Evolutionary conservation across 2,888 invertebrate genomes (phyloP), one percentile per base, ranked within the genome.

Genomic region (Agonopterix alstromeriana): DNA sequence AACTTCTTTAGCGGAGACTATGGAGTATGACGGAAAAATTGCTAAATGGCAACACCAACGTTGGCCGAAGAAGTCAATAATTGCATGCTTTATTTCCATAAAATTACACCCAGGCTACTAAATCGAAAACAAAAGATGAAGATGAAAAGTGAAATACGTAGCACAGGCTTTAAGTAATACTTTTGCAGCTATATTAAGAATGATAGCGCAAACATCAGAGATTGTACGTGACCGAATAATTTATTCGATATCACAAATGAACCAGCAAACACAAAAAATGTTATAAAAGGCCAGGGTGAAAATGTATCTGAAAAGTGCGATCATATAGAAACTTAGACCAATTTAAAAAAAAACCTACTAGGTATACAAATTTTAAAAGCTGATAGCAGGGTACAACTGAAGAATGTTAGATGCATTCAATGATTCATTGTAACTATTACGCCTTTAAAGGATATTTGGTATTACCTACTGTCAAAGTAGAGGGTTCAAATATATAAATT

Each of bases 141-240:
- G 45, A 55, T 55, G 51, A 42, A 44, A 8, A 53, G n/a, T 53
- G 9, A 55, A 55, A 41, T 43, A 11, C 36, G 54, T 52, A n/a
- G 48, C 51, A n/a, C 52, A 54, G 38, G 36, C 43, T 10, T 14
- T 54, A n/a, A 54, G 54, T 38, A 50, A 48, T n/a, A 52, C 50
- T 10, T 48, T 54, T 0, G 35, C 54, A 10, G 54, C 46, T 10
- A 45, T 51, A 5, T 41, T 51, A 38, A 53, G 43, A 47, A 27
- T 53, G 9, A 7, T 50, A 3, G 35, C 47, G 9, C 36, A 5
- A 36, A 52, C 54, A 10, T 50, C 45, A 2, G 8, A 41, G 0
- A 42, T 54, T 3, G 35, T 54, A 12, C 11, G 48, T 8, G 27
- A 50, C 8, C 36, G 47, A 50, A 36, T n/a, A 36, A 11, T 35